Percentiles rank a stretch among this genome's conserved stretches.
Evolutionary conservation across 2,888 invertebrate species (phyloP).

Genomic region (Deilephila elpenor): DNA sequence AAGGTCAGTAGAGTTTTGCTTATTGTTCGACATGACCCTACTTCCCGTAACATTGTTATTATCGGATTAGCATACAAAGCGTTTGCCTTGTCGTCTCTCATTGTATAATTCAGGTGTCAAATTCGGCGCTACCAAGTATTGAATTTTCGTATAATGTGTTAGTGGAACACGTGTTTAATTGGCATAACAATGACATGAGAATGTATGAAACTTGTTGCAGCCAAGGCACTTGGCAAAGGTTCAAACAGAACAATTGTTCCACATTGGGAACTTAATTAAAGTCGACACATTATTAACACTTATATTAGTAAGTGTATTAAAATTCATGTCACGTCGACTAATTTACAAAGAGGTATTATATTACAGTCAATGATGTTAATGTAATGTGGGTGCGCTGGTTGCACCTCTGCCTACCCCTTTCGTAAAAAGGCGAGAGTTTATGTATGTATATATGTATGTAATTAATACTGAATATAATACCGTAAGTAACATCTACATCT

Average conservation of each 20-base stretch:
- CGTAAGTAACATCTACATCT: too few species aligned
- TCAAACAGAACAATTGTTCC: background rate
- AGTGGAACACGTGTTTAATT: slow-evolving; percentile 31
- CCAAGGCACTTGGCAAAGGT: background rate
- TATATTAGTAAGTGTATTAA: background rate
- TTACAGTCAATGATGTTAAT: too few species aligned
- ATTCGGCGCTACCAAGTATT: slow-evolving; percentile 36
- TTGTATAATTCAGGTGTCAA: slow-evolving; percentile 63
- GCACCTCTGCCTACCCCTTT: too few species aligned
- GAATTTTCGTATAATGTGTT: slow-evolving; percentile 37
- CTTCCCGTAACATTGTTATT: slow-evolving; percentile 47
- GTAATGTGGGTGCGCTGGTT: too few species aligned
- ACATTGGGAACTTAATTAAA: background rate
- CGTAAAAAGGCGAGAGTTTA: too few species aligned
- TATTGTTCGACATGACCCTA: slow-evolving; percentile 34
- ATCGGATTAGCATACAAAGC: slow-evolving; percentile 63
- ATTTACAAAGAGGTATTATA: too few species aligned
- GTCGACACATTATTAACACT: background rate
- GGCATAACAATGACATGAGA: background rate
- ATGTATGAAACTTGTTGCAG: background rate
- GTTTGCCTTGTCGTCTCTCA: slow-evolving; percentile 46
- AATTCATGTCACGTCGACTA: background rate
- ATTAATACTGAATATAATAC: background rate
- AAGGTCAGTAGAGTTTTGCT: slow-evolving; percentile 22
- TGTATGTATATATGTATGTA: too few species aligned